phyloP scores from a whole-genome alignment of 2,888 invertebrate species.

The Perizoma affinitatum region DNA sequence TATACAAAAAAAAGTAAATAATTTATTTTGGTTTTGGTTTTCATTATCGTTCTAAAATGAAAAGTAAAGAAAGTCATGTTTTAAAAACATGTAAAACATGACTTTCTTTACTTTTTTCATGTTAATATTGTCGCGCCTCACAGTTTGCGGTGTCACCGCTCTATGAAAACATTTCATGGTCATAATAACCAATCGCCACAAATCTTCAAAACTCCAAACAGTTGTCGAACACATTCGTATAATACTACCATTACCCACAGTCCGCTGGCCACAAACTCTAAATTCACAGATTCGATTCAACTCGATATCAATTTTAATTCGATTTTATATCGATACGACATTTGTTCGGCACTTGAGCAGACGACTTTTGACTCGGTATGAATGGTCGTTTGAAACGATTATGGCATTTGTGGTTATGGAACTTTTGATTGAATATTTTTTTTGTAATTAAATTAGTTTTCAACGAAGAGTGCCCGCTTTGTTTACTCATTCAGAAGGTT shows the following conservation, averaged over 20 bases:
- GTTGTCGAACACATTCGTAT: conserved; percentile 62
- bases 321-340: conserved; percentile 61
- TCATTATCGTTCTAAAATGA: too few species aligned
- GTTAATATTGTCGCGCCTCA: too few species aligned
- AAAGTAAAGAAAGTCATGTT: too few species aligned
- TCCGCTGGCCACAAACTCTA: conserved; percentile 54
- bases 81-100: too few species aligned
- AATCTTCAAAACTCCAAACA: conserved; percentile 48
- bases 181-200: conserved; percentile 25
- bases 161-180: conserved; percentile 4
- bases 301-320: conserved; percentile 67
- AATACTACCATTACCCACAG: conserved; percentile 59
- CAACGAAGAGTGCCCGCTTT: too few species aligned
- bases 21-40: too few species aligned
- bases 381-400: conserved; percentile 51
- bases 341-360: conserved; percentile 51
- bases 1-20: too few species aligned
- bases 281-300: conserved; percentile 51
- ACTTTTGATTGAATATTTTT: conserved; percentile 25
- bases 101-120: too few species aligned
- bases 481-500: too few species aligned
- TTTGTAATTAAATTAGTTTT: too few species aligned
- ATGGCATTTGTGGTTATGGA: conserved; percentile 39
- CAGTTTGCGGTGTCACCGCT: too few species aligned
- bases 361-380: conserved; percentile 44